A percentile compares a stretch with the other conserved stretches of the same genome.
Conservation (phyloP, 2,113 vertebrate genomes). For the Platycercus adscitus region DNA sequence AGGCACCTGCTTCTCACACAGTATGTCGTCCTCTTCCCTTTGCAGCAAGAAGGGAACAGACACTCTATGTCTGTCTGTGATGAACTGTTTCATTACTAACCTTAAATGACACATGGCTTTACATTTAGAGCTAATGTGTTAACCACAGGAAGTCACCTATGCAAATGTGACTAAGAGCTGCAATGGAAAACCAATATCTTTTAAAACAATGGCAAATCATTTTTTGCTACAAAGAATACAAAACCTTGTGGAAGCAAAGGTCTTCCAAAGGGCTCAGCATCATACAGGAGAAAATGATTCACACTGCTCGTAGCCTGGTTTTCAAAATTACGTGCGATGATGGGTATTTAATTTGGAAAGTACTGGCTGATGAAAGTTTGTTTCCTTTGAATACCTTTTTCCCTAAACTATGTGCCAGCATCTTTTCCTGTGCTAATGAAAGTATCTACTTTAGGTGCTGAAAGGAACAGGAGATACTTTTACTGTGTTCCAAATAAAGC, state of each 20-base stretch:
- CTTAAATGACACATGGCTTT: background rate
- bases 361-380: background rate
- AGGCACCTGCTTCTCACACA: background rate
- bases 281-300: background rate
- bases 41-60: background rate
- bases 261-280: conserved; percentile 11
- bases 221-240: background rate
- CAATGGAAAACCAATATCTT: background rate
- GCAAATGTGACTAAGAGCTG: background rate
- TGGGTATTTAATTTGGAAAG: background rate
- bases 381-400: background rate
- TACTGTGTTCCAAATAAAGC: conserved; percentile 8
- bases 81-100: background rate
- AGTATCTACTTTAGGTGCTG: background rate
- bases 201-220: background rate
- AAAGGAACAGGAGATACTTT: conserved; percentile 23
- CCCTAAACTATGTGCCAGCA: background rate
- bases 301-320: background rate
- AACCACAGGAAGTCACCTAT: background rate
- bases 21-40: background rate
- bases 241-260: background rate
- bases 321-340: background rate
- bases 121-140: background rate
- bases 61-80: background rate
- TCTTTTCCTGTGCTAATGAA: background rate